Evolutionary conservation across 2,888 invertebrate genomes (phyloP).

Genomic region (Conchocele bisecta): DNA sequence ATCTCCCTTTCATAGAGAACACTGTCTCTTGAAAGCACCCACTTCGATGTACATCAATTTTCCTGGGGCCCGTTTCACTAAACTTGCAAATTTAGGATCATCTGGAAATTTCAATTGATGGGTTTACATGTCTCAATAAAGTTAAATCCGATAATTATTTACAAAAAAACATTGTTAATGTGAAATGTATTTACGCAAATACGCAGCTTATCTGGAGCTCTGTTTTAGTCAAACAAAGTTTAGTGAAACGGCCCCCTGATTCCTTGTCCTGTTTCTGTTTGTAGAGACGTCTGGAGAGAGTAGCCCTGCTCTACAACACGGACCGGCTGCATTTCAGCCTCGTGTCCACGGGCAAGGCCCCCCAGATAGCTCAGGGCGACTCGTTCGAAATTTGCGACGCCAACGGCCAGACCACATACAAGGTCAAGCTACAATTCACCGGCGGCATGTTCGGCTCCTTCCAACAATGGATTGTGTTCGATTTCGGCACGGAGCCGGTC

Average conservation of each 20-base stretch:
- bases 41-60: too few species aligned
- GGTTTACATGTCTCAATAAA: too few species aligned
- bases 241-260: too few species aligned
- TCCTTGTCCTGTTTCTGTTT: constrained; percentile 13
- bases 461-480: constrained; percentile 79
- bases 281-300: constrained; percentile 67
- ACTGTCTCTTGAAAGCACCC: too few species aligned
- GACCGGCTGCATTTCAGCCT: constrained; percentile 79
- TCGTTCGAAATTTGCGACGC: constrained; percentile 61
- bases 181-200: too few species aligned
- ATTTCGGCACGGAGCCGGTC: constrained; percentile 77
- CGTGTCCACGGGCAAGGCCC: constrained; percentile 42
- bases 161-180: too few species aligned
- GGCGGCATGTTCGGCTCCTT: constrained; percentile 80
- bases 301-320: constrained; percentile 76
- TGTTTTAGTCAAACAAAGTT: too few species aligned
- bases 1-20: too few species aligned
- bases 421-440: constrained; percentile 64
- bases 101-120: too few species aligned
- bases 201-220: too few species aligned
- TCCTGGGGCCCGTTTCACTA: too few species aligned
- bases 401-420: constrained; percentile 58
- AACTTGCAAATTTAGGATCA: too few species aligned
- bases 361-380: constrained; percentile 76
- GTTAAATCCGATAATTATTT: not conserved